Evolutionary conservation across 2,888 invertebrate genomes (phyloP).

Genomic region (Empis stercorea): DNA sequence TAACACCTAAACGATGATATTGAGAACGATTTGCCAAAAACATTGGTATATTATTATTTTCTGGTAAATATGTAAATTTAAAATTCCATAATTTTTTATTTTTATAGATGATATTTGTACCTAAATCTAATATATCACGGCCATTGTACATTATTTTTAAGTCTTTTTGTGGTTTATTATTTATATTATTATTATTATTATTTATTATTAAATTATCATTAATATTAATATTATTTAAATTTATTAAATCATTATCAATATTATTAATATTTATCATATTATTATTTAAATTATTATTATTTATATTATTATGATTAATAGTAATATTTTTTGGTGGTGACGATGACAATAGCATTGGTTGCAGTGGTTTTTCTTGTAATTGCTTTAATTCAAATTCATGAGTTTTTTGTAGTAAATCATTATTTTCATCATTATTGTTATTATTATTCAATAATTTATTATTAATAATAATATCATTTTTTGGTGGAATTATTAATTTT

Average conservation of each 20-base stretch:
- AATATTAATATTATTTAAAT: not conserved
- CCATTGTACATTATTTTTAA: slow-evolving; percentile 40
- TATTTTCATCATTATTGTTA: too few relatives aligned
- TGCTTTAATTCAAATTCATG: not conserved
- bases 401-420: too few relatives aligned
- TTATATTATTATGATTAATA: not conserved
- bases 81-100: slow-evolving; percentile 40
- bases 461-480: too few relatives aligned
- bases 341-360: not conserved
- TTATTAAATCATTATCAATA: not conserved
- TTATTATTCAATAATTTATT: too few relatives aligned
- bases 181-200: not conserved
- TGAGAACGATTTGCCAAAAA: slow-evolving; percentile 51
- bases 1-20: slow-evolving; percentile 45
- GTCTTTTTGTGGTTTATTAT: slow-evolving; percentile 14
- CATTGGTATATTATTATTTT: slow-evolving; percentile 43
- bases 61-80: slow-evolving; percentile 42
- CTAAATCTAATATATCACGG: slow-evolving; percentile 46
- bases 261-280: not conserved
- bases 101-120: slow-evolving; percentile 40
- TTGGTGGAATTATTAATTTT: too few relatives aligned
- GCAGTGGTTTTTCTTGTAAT: not conserved
- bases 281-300: too few relatives aligned
- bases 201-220: not conserved
- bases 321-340: slow-evolving; percentile 7